Evolutionary conservation across 2,113 vertebrate genomes (phyloP).

Genomic region (Pterocles orientalis): DNA sequence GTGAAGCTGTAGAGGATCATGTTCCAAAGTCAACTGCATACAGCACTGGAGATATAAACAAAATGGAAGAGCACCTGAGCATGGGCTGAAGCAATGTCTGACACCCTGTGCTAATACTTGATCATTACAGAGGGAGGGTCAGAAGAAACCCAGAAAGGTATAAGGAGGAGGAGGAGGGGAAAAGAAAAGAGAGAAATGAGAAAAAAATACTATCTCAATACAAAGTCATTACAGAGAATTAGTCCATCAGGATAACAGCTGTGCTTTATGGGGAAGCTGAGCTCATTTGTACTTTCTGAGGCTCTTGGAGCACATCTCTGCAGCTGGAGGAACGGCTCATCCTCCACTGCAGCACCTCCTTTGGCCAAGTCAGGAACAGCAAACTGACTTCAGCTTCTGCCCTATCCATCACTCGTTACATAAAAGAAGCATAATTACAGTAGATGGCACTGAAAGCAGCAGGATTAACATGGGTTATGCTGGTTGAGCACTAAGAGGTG

Average conservation of each 20-base stretch:
- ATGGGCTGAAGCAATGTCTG: not conserved
- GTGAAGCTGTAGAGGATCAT: not conserved
- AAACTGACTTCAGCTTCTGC: not conserved
- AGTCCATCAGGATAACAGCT: not conserved
- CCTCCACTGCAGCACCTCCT: not conserved
- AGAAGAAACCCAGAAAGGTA: not conserved
- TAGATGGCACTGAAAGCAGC: accelerated
- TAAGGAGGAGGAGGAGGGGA: not conserved
- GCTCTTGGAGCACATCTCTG: not conserved
- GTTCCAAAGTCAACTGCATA: not conserved
- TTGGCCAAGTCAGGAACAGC: not conserved
- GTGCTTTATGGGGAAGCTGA: not conserved
- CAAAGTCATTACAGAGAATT: not conserved
- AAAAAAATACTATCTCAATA: not conserved
- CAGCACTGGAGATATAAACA: not conserved
- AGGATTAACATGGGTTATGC: not conserved
- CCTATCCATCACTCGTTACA: not conserved
- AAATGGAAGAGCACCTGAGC: not conserved
- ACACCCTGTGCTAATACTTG: not conserved
- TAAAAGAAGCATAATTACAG: not conserved
- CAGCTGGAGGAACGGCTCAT: not conserved
- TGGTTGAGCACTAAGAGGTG: not conserved
- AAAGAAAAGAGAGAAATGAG: not conserved
- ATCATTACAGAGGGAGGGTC: not conserved
- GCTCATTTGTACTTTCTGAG: not conserved